Base-by-base conservation (phyloP, 1,140 invertebrate species). In the Cydia strobilella region DNA sequence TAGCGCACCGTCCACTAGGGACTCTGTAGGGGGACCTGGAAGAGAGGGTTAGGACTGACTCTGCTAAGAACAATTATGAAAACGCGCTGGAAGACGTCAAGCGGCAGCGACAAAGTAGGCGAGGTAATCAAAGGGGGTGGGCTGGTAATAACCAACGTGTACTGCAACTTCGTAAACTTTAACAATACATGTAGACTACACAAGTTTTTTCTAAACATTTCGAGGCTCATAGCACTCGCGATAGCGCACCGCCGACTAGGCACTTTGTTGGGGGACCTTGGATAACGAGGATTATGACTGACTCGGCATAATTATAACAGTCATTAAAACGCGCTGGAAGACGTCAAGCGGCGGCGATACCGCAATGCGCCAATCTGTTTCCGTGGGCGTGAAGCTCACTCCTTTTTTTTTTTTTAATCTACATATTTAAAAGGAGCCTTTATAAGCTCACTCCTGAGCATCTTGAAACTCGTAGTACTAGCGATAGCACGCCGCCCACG, bases 201-300 rank as follows among this genome's bases (percentile, higher is more conserved):
- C n/a, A n/a, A n/a, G n/a, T n/a, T n/a, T n/a, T n/a, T n/a, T n/a
- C n/a, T n/a, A n/a, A n/a, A n/a, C 73, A 6, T n/a, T 73, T 45
- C 10, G 76, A 80, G n/a, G 73, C 12, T 2, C 76, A 25, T 7
- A 77, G 48, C 1, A 59, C 27, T 1, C 77, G 1, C n/a, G 73
- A 75, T 12, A 76, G 42, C 45, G 71, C 35, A 2, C 66, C 71
- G 12, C 48, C 20, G 5, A 72, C 31, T n/a, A 59, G 1, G 31
- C 76, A 72, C 65, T 75, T 7, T 92, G 18, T 74, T 81, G 23
- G 79, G 74, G 18, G 51, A 20, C 18, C 51, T 23, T 3, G 6
- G 15, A 59, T n/a, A 20, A 59, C 15, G 10, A 42, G 10, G 2
- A 5, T 9, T 42, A 42, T 5, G 10, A 42, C 0, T 42, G 39